A percentile compares a stretch with the other conserved stretches of the same genome.
Conservation (phyloP, 2,113 vertebrate genomes). For the Hypanus sabinus region DNA sequence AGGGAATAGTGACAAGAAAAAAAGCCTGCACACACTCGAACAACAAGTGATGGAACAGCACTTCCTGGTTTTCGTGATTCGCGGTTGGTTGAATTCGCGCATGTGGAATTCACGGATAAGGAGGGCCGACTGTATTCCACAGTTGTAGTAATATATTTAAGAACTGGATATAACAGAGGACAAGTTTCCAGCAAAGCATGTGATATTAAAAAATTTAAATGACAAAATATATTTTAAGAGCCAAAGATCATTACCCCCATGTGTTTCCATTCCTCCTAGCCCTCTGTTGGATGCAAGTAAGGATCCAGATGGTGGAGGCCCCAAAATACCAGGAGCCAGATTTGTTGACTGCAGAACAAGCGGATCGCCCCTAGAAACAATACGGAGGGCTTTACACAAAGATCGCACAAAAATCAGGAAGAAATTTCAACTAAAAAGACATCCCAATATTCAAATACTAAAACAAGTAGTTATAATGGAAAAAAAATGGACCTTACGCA, state of each 20-base stretch:
- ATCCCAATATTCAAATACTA: background rate
- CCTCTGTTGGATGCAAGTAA: background rate
- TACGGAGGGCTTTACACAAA: background rate
- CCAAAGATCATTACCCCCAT: background rate
- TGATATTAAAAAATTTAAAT: background rate
- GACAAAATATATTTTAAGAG: background rate
- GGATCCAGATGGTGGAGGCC: slow-evolving; percentile 26
- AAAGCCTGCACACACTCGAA: too few species aligned
- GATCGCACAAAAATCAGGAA: background rate
- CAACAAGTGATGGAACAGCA: too few species aligned
- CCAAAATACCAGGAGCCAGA: slow-evolving; percentile 28
- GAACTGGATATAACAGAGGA: background rate
- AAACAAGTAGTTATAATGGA: background rate
- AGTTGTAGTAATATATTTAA: background rate
- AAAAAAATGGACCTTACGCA: background rate
- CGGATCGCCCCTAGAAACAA: slow-evolving; percentile 28
- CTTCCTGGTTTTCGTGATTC: too few species aligned
- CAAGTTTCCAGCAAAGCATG: background rate
- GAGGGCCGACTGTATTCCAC: too few species aligned
- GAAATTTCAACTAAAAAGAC: background rate
- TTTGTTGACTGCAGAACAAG: slow-evolving; percentile 35
- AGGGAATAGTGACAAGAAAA: too few species aligned
- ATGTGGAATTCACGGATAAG: too few species aligned
- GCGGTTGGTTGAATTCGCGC: too few species aligned
- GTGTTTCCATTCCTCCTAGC: slow-evolving; percentile 15